Percentiles rank a stretch among this genome's conserved stretches.
phyloP scores from a whole-genome alignment of 1,140 invertebrate species.

The Trichonephila clavata region DNA sequence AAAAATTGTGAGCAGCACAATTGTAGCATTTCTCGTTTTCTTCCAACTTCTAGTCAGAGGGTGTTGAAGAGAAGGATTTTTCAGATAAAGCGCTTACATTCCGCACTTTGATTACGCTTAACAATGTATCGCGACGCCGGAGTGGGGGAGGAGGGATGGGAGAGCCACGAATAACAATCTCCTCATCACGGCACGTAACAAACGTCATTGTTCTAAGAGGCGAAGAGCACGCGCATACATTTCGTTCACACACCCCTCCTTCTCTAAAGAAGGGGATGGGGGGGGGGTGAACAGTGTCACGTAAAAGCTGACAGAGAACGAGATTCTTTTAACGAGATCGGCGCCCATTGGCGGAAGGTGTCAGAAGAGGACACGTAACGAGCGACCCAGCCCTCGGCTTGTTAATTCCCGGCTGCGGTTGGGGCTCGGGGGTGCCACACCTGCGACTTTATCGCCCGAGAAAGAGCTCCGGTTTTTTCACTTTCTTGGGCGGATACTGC shows the following conservation, averaged over 20 bases:
- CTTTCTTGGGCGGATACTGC: not conserved
- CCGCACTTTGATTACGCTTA: not conserved
- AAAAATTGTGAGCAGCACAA: too few relatives aligned
- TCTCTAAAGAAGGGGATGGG: not conserved
- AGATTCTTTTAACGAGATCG: conserved; percentile 53
- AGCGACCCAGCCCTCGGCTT: conserved; percentile 13
- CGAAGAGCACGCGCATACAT: conserved; percentile 36
- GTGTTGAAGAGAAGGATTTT: too few relatives aligned
- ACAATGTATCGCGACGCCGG: not conserved
- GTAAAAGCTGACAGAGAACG: not conserved
- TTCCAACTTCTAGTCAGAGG: too few relatives aligned
- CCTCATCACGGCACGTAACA: conserved; percentile 23
- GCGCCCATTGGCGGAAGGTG: conserved; percentile 18
- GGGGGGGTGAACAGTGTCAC: not conserved
- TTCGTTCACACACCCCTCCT: not conserved
- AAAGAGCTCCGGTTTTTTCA: too few relatives aligned
- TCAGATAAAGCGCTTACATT: too few relatives aligned
- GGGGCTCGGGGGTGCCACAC: not conserved
- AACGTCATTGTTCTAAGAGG: not conserved
- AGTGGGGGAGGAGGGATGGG: not conserved
- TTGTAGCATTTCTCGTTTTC: too few relatives aligned
- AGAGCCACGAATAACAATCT: not conserved
- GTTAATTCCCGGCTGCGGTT: not conserved
- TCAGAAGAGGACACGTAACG: conserved; percentile 40
- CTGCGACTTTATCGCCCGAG: conserved; percentile 10